A percentile compares a stretch with the other conserved stretches of the same genome.
phyloP scores from a whole-genome alignment of 2,888 invertebrate species.

The Ypsolopha scabrella region DNA sequence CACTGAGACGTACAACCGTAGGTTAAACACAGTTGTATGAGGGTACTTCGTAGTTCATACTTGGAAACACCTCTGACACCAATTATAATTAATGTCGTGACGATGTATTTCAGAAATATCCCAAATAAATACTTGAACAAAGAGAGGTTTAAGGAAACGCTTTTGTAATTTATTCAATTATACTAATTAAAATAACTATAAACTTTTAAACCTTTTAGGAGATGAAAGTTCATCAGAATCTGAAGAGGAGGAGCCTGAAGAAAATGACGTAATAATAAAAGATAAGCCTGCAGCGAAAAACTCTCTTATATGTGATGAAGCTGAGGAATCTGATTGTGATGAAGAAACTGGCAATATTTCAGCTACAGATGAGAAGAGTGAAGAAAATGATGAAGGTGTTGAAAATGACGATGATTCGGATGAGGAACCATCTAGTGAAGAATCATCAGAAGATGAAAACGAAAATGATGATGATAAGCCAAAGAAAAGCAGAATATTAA shows the following conservation, averaged over 20 bases:
- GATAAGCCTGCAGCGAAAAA: slow-evolving; percentile 50
- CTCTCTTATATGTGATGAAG: slow-evolving; percentile 58
- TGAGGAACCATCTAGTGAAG: slow-evolving; percentile 31
- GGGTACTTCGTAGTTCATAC: too few species aligned
- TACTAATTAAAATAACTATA: too few species aligned
- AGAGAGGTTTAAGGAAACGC: too few species aligned
- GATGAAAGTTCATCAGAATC: slow-evolving; percentile 41
- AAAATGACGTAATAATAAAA: slow-evolving; percentile 37
- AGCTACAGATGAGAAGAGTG: slow-evolving; percentile 13
- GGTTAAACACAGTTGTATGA: too few species aligned
- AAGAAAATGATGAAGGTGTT: slow-evolving; percentile 17
- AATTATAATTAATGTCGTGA: too few species aligned
- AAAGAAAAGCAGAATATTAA: slow-evolving; percentile 53
- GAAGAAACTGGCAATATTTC: slow-evolving; percentile 25
- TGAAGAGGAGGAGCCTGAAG: slow-evolving; percentile 57
- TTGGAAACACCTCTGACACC: too few species aligned
- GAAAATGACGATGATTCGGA: slow-evolving; percentile 21
- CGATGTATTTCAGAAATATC: too few species aligned
- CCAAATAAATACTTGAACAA: too few species aligned
- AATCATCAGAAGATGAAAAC: slow-evolving; percentile 37
- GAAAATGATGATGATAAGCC: slow-evolving; percentile 19
- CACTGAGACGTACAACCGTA: too few species aligned
- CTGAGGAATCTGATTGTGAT: slow-evolving; percentile 58
- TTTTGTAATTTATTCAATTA: too few species aligned
- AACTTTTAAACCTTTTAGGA: too few species aligned